Conservation (phyloP, 2,113 vertebrate species). For the Perca schrenkii region DNA sequence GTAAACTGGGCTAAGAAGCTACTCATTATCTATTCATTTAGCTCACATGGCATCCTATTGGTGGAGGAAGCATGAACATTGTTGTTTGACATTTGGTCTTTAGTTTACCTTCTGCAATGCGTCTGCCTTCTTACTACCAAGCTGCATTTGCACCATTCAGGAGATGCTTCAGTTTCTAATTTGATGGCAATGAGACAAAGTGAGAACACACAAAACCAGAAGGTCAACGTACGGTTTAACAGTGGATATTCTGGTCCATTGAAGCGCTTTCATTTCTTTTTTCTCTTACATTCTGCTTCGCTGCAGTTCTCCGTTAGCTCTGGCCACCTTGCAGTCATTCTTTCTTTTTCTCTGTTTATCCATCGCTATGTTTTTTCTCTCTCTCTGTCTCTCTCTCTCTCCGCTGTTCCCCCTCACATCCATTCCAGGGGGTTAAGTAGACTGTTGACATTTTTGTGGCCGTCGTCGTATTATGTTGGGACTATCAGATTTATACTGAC, state of each 20-base stretch:
- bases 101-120: no score
- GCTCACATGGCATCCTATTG: no score
- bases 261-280: no score
- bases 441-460: conserved; percentile 79
- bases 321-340: conserved; percentile 54
- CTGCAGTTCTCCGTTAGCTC: conserved; percentile 37
- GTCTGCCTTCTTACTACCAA: no score
- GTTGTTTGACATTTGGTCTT: no score
- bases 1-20: no score
- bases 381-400: conserved; percentile 25
- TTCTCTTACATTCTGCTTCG: not conserved
- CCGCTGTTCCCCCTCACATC: conserved; percentile 56
- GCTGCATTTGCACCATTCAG: not conserved
- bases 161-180: not conserved
- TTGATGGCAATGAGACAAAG: no score
- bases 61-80: no score
- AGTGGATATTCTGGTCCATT: not conserved
- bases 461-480: conserved; percentile 68
- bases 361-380: conserved; percentile 42
- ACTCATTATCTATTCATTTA: no score
- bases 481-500: conserved; percentile 74
- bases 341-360: conserved; percentile 45
- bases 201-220: not conserved
- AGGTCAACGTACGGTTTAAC: not conserved
- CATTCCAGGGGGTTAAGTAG: conserved; percentile 74